Evolutionary conservation across 2,113 vertebrate genomes (phyloP), one percentile per base, ranked within the genome.

Genomic region (Tetrax tetrax): DNA sequence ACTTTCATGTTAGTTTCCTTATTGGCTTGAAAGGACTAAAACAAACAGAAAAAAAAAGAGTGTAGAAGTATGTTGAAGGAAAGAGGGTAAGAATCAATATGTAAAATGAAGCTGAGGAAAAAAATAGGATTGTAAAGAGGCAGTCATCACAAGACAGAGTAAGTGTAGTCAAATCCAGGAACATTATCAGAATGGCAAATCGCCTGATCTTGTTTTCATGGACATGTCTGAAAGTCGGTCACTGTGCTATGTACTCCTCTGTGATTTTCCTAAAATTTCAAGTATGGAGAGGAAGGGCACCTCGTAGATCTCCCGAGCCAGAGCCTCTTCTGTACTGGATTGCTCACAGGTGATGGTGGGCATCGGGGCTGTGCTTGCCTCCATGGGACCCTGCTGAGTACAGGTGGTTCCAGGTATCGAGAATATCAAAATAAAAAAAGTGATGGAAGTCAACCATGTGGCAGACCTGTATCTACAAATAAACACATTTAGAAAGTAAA

Each of bases 321-420:
- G 7, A 77, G 21, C 22, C 6, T 63, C 25, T 41, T 63, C 48
- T 47, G 33, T 48, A 53, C 14, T 74, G 43, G 4, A 28, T 63
- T 41, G 16, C 48, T 43, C 15, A 1, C 33, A 63, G 41, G 25
- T 35, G 25, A 33, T 33, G 24, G 24, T 38, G 38, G 31, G 11
- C 21, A 27, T 11, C 7, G 33, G 12, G 35, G 10, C 23, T 35
- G 10, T 70, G 33, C 28, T 83, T 45, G 33, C 9, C 6, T 33
- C 24, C 0, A 0, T 24, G 43, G 41, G n/a, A 56, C 15, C 4
- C 23, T 78, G 78, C 41, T 53, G 38, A 43, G 16, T n/a, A 45
- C 22, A 37, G 38, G 31, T 11, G 3, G 5, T 59, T 63, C 27
- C 37, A 86, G 29, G 6, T 37, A 70, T 53, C 23, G 60, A 64